Evolutionary conservation across 2,113 vertebrate species (phyloP).

Genomic region (Oostethus manadensis): DNA sequence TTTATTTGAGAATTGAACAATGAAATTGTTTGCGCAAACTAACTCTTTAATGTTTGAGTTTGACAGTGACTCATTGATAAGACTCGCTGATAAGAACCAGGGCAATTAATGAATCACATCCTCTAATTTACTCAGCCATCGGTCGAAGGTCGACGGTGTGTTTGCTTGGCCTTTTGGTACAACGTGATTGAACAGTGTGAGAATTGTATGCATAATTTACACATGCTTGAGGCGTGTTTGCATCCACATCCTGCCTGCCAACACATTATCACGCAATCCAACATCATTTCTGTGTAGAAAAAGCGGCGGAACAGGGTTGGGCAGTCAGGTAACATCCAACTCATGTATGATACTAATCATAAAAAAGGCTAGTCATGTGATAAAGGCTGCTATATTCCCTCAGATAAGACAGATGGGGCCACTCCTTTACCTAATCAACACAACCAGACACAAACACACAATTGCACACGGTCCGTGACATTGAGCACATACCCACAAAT

Average conservation of each 20-base stretch:
- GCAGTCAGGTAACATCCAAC: slow-evolving; percentile 40
- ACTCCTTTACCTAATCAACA: slow-evolving; percentile 47
- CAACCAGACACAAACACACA: slow-evolving; percentile 21
- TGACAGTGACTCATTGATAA: neutral
- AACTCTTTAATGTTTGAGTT: neutral
- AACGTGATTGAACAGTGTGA: no score
- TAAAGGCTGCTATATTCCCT: slow-evolving; percentile 59
- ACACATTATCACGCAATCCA: no score
- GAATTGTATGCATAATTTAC: no score
- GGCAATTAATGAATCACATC: slow-evolving; percentile 24
- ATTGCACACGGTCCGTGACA: neutral
- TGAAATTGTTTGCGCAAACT: neutral
- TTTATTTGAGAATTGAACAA: neutral
- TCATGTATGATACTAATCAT: slow-evolving; percentile 32
- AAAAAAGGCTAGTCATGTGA: slow-evolving; percentile 49
- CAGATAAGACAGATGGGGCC: slow-evolving; percentile 51
- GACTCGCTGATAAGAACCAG: slow-evolving; percentile 29
- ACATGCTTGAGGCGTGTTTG: no score
- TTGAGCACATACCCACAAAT: neutral
- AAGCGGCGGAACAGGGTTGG: slow-evolving; percentile 4
- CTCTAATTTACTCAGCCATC: slow-evolving; percentile 17
- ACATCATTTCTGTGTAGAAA: slow-evolving; percentile 4
- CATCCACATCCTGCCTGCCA: no score
- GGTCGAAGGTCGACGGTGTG: slow-evolving; percentile 43
- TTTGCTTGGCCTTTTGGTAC: neutral